These are phyloP conservation scores for Tetropium fuscum DNA, from an alignment of 2,888 invertebrate species.

Conservation along the genomic window DNA sequence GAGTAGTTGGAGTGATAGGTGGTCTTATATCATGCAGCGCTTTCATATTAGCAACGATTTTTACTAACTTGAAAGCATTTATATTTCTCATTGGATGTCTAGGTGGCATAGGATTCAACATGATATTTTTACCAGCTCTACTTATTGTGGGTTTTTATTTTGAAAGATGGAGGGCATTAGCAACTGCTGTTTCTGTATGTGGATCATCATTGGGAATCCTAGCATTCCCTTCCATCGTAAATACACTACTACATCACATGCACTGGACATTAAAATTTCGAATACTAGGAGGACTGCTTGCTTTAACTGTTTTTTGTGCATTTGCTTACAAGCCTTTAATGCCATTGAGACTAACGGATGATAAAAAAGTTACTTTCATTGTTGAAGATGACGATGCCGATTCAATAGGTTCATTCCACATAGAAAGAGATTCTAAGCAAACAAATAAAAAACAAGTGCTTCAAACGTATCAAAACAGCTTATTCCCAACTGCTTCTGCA, in stretches of 20 bases:
- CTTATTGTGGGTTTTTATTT: slow-evolving; percentile 83
- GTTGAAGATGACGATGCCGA: slow-evolving; percentile 15
- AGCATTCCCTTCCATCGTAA: slow-evolving; percentile 71
- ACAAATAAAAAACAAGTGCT: slow-evolving; percentile 27
- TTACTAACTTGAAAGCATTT: slow-evolving; percentile 42
- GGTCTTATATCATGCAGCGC: slow-evolving; percentile 46
- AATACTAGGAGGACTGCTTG: slow-evolving; percentile 58
- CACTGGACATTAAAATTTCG: slow-evolving; percentile 73
- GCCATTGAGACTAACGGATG: slow-evolving; percentile 36
- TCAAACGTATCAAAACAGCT: slow-evolving; percentile 38
- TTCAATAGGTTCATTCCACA: slow-evolving; percentile 34
- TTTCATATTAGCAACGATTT: slow-evolving; percentile 49
- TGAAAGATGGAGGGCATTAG: slow-evolving; percentile 78
- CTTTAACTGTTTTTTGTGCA: slow-evolving; percentile 39
- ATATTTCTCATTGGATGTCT: slow-evolving; percentile 53
- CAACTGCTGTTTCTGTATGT: slow-evolving; percentile 79
- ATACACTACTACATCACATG: slow-evolving; percentile 64
- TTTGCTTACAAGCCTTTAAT: slow-evolving; percentile 54
- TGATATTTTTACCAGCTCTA: slow-evolving; percentile 78
- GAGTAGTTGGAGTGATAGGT: slow-evolving; percentile 52
- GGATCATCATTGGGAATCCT: slow-evolving; percentile 75
- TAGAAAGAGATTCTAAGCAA: slow-evolving; percentile 14
- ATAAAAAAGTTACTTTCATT: background rate
- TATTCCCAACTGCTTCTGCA: slow-evolving; percentile 45
- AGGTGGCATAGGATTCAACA: slow-evolving; percentile 71